phyloP scores from a whole-genome alignment of 1,140 invertebrate genomes.

The Leptonema lineaticorne region DNA sequence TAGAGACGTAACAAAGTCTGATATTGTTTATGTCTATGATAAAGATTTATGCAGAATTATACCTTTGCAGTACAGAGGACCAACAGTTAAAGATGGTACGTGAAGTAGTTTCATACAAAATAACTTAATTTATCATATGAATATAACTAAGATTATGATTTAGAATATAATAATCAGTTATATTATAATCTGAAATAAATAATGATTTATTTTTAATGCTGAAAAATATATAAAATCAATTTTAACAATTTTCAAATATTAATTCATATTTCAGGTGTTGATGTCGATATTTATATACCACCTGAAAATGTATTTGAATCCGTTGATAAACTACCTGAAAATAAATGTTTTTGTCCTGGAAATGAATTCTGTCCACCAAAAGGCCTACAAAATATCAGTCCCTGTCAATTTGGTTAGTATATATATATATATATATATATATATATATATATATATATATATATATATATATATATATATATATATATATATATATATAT shows the following conservation, averaged over 20 bases:
- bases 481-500: no score
- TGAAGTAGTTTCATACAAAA: neutral
- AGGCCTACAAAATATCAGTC: conserved; percentile 82
- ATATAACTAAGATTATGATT: neutral
- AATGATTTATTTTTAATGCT: neutral
- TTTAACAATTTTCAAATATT: neutral
- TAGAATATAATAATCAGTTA: neutral
- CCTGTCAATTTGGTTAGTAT: conserved; percentile 79
- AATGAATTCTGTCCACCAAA: conserved; percentile 67
- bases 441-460: conserved; percentile 3
- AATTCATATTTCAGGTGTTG: conserved; percentile 57
- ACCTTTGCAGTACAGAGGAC: conserved; percentile 69
- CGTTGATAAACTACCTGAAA: conserved; percentile 66
- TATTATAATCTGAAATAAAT: neutral
- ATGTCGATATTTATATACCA: conserved; percentile 71
- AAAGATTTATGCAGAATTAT: conserved; percentile 83
- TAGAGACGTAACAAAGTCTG: conserved; percentile 67
- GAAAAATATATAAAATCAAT: neutral
- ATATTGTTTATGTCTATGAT: conserved; percentile 77
- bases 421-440: conserved; percentile 33
- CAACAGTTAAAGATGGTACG: conserved; percentile 65
- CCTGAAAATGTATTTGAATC: conserved; percentile 69
- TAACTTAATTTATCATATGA: neutral
- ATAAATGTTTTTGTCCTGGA: conserved; percentile 77
- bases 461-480: no score